Conservation (phyloP, 2,888 invertebrate genomes). For the Oligia fasciuncula region DNA sequence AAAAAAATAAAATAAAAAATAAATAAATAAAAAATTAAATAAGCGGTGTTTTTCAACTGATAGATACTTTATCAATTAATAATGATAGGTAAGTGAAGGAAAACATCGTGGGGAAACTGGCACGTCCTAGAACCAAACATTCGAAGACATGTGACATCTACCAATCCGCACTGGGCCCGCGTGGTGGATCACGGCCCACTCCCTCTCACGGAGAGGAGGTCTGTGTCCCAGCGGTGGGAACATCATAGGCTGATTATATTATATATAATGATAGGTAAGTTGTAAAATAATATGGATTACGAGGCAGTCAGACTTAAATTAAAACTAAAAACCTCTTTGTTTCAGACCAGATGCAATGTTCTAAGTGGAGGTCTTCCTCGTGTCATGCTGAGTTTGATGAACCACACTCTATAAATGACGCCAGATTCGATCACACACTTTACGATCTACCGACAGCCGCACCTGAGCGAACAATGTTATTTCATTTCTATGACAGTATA, state of each 20-base stretch:
- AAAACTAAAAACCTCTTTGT: not conserved
- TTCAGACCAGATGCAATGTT: not conserved
- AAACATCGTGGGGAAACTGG: too few species aligned
- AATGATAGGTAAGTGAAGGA: not conserved
- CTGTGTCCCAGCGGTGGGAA: too few species aligned
- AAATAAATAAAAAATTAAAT: too few species aligned
- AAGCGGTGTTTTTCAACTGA: too few species aligned
- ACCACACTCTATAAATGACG: constrained; percentile 14
- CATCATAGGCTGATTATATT: too few species aligned
- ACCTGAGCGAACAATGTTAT: constrained; percentile 51
- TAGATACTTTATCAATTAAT: too few species aligned
- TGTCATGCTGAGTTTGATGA: constrained; percentile 11
- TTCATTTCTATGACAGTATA: constrained; percentile 54
- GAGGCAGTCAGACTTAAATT: not conserved
- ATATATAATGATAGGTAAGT: not conserved
- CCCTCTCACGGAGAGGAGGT: too few species aligned
- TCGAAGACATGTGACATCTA: too few species aligned
- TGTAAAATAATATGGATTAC: not conserved
- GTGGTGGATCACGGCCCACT: too few species aligned
- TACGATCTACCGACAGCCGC: constrained; percentile 33
- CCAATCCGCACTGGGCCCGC: too few species aligned
- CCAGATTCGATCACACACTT: constrained; percentile 40
- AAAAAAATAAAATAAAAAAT: too few species aligned
- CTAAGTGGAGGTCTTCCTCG: not conserved
- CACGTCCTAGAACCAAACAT: too few species aligned